Evolutionary conservation across 2,113 vertebrate genomes (phyloP).

Genomic region (Apodemus sylvaticus): DNA sequence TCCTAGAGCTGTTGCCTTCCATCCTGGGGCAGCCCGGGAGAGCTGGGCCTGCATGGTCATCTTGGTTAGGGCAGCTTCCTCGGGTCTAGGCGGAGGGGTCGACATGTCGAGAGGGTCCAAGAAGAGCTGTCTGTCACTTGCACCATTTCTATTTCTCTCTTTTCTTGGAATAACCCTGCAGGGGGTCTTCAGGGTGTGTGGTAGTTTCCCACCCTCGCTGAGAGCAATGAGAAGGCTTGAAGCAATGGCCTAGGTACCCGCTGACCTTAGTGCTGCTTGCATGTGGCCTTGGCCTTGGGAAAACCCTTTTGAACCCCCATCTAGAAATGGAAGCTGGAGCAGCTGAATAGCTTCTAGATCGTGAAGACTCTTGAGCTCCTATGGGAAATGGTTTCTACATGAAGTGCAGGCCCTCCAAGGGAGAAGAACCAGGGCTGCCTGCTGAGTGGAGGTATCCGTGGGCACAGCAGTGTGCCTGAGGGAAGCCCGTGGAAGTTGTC

Average conservation of each 20-base stretch:
- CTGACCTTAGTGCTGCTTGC: neutral
- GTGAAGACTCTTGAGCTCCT: neutral
- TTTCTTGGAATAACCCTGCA: neutral
- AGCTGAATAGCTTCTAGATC: neutral
- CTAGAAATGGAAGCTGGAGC: neutral
- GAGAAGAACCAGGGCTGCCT: neutral
- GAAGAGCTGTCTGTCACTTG: neutral
- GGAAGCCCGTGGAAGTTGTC: rapidly evolving
- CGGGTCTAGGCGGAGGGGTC: neutral
- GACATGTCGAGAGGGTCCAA: neutral
- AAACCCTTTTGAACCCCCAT: neutral
- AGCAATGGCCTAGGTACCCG: neutral
- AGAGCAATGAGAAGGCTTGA: rapidly evolving
- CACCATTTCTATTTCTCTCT: neutral
- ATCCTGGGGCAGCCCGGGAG: neutral
- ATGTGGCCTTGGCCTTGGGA: neutral
- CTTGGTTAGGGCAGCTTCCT: neutral
- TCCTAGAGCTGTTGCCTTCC: neutral
- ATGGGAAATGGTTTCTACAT: neutral
- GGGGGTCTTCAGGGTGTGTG: neutral
- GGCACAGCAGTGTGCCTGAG: rapidly evolving
- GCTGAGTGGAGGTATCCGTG: neutral
- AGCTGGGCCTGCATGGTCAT: neutral
- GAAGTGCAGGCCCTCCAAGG: neutral
- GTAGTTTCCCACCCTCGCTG: no score